Conservation (phyloP, 1,140 invertebrate species). For the Centruroides sculpturatus region DNA sequence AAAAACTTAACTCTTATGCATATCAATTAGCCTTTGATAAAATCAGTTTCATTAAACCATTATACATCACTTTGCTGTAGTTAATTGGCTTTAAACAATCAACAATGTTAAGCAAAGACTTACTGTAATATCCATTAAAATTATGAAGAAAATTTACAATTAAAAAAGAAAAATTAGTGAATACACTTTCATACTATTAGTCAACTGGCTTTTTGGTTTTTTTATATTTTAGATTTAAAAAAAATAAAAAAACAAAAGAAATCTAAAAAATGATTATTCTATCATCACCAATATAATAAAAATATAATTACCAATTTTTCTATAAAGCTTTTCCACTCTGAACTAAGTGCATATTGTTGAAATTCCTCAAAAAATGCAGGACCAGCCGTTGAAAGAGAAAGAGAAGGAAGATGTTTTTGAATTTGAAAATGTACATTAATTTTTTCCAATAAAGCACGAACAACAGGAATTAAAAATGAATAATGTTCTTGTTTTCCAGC, state of each 20-base stretch:
- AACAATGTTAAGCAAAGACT: no score
- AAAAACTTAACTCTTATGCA: no score
- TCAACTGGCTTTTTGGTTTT: no score
- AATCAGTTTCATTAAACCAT: no score
- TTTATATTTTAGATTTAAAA: no score
- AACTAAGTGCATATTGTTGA: conserved; percentile 38
- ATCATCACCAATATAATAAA: neutral
- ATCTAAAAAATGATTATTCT: neutral
- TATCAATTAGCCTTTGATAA: no score
- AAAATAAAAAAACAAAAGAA: neutral
- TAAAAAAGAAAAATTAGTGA: no score
- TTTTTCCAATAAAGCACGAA: conserved; percentile 46
- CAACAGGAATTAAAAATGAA: conserved; percentile 45
- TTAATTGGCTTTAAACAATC: no score
- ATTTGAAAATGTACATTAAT: conserved; percentile 35
- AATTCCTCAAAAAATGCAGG: conserved; percentile 47
- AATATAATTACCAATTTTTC: conserved; percentile 35
- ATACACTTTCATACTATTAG: no score
- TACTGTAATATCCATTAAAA: no score
- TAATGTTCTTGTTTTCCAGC: conserved; percentile 40
- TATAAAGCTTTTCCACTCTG: conserved; percentile 43
- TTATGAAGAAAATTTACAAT: no score
- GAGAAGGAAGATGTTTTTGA: conserved; percentile 35
- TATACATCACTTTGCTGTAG: no score
- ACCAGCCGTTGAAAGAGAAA: conserved; percentile 37